Percentiles rank a stretch among this genome's conserved stretches.
These are phyloP conservation scores for Papilio protenor DNA, from an alignment of 2,888 invertebrate genomes.

Conservation along the genomic window DNA sequence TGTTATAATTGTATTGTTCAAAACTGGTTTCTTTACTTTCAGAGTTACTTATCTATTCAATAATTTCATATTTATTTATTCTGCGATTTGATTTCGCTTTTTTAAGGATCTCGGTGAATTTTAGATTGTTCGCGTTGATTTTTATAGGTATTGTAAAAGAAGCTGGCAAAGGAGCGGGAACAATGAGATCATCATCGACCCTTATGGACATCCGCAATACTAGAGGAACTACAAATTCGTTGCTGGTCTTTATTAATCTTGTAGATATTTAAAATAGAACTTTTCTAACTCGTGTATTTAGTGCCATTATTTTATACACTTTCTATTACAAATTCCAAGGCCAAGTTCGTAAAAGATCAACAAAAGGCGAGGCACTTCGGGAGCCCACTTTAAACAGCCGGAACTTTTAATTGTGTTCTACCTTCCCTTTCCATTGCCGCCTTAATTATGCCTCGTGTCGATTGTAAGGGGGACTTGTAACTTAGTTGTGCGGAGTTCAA, in stretches of 20 bases:
- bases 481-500: constrained; percentile 39
- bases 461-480: constrained; percentile 41
- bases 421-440: constrained; percentile 39
- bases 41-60: no score
- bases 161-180: no score
- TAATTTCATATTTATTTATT: no score
- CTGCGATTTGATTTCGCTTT: no score
- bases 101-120: no score
- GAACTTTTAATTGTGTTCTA: constrained; percentile 44
- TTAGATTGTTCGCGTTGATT: no score
- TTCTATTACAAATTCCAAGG: constrained; percentile 38
- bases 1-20: background rate
- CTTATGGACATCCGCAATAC: no score
- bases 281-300: background rate
- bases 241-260: no score
- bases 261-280: background rate
- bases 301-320: constrained; percentile 7
- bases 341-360: constrained; percentile 41
- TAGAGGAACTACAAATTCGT: no score
- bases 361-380: constrained; percentile 38
- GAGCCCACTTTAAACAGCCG: constrained; percentile 42
- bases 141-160: no score
- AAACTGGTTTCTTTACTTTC: background rate
- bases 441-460: constrained; percentile 43
- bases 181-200: no score